A percentile compares a stretch with the other conserved stretches of the same genome.
Conservation (phyloP, 2,888 invertebrate species). For the Xestoiulus laeticollis region DNA sequence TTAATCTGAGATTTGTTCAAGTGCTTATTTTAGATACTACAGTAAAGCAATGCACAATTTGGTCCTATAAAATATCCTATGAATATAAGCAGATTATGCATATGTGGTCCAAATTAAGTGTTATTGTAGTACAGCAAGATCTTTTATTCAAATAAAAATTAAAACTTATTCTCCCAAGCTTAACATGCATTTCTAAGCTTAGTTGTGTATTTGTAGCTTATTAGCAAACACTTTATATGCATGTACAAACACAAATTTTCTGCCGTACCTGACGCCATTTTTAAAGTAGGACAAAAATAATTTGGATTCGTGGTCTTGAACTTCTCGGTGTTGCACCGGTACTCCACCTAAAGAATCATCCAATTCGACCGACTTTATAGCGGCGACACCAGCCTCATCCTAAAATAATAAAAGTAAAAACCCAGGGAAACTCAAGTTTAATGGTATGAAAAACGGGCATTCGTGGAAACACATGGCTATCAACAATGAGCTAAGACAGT, state of each 20-base stretch:
- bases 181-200: background rate
- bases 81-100: too few species aligned
- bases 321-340: slow-evolving; percentile 86
- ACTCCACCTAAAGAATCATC: slow-evolving; percentile 84
- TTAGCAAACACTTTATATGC: background rate
- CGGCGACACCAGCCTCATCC: slow-evolving; percentile 70
- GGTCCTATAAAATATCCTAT: too few species aligned
- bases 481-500: background rate
- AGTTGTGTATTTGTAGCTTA: background rate
- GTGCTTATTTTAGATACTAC: too few species aligned
- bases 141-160: background rate
- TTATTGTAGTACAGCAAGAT: background rate
- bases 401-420: slow-evolving; percentile 56
- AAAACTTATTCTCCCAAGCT: background rate
- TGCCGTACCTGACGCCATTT: slow-evolving; percentile 60
- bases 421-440: background rate
- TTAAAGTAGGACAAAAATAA: slow-evolving; percentile 80
- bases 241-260: background rate
- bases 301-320: slow-evolving; percentile 83
- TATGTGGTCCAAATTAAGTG: too few species aligned
- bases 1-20: too few species aligned
- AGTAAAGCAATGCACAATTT: too few species aligned
- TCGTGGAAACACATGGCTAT: background rate
- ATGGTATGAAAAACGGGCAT: background rate
- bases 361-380: slow-evolving; percentile 77